Base-by-base conservation (phyloP, 1,140 invertebrate genomes). In the Plectrocnemia conspersa region DNA sequence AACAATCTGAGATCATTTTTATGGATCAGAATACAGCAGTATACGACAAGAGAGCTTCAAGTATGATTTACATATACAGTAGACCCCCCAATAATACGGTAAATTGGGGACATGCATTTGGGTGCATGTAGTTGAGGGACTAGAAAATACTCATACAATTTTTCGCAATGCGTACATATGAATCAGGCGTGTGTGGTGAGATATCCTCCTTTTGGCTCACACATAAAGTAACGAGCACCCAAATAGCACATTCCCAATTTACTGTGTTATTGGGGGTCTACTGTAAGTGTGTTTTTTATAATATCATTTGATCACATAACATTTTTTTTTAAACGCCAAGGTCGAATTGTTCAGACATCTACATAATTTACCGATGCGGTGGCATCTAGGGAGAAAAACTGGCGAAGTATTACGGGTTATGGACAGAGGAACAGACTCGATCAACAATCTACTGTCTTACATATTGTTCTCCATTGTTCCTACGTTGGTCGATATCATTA, bases 1-100 rank as follows among this genome's bases (percentile, higher is more conserved):
- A 97, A 94, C 68, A 97, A 95, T 72, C 62, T 96, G 1, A 78
- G 94, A 33, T 85, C 86, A 1, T 93, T 93, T 67, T 71, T 98
- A 3, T 98, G 95, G 95, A 96, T 97, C 65, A 79, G 82, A 59
- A 88, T 98, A 40, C 91, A 96, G 63, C 95, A 98, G 67, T 97
- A 92, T 65, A 97, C 94, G 2, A 95, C 91, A 3, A 79, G 90
- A 54, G 88, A 93, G 75, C 81, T 97, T 27, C 86, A 97, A 75
- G 84, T 91, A 61, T 68, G 59, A 40, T 38, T 38, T 16, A 16
- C 5, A 29, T 24, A 11, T 52, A 23, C 6, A 25, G 27, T 38
- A 59, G n/a, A n/a, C n/a, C n/a, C n/a, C n/a, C n/a, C n/a, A n/a
- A n/a, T n/a, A n/a, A n/a, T n/a, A n/a, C n/a, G n/a, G n/a, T n/a